Evolutionary conservation across 2,113 vertebrate genomes (phyloP).

Genomic region (Hepsetus odoe): DNA sequence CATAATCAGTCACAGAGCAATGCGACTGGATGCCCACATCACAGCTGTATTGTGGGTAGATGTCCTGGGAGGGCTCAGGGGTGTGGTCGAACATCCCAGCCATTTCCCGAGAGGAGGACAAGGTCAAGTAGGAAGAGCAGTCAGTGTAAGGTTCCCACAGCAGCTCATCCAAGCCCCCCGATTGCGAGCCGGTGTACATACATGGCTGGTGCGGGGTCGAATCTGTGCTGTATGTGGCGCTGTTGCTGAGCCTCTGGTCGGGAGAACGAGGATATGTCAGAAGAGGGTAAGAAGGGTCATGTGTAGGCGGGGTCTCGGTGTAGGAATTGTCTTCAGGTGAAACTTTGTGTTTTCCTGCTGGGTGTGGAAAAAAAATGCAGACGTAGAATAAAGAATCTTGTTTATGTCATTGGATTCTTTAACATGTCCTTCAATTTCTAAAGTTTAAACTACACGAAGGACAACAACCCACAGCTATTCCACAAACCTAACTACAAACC

Average conservation of each 20-base stretch:
- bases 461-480: too few relatives aligned
- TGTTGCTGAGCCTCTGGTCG: not conserved
- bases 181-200: slow-evolving; percentile 37
- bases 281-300: slow-evolving; percentile 19
- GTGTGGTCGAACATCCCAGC: slow-evolving; percentile 22
- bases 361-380: not conserved
- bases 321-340: slow-evolving; percentile 1
- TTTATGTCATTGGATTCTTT: too few relatives aligned
- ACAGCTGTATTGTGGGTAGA: slow-evolving; percentile 50
- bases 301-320: not conserved
- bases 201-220: slow-evolving; percentile 29
- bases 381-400: too few relatives aligned
- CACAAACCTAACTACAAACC: too few relatives aligned
- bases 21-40: slow-evolving; percentile 33
- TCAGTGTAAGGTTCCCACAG: slow-evolving; percentile 45
- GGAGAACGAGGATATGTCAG: slow-evolving; percentile 18
- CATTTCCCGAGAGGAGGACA: slow-evolving; percentile 34
- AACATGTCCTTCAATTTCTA: too few relatives aligned
- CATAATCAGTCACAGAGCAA: slow-evolving; percentile 35
- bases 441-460: too few relatives aligned
- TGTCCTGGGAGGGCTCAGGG: slow-evolving; percentile 28
- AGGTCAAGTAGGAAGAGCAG: slow-evolving; percentile 27
- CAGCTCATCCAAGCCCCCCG: slow-evolving; percentile 25
- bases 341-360: slow-evolving; percentile 24
- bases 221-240: slow-evolving; percentile 29